Conservation (phyloP, 2,113 vertebrate genomes). For the Manacus vitellinus region DNA sequence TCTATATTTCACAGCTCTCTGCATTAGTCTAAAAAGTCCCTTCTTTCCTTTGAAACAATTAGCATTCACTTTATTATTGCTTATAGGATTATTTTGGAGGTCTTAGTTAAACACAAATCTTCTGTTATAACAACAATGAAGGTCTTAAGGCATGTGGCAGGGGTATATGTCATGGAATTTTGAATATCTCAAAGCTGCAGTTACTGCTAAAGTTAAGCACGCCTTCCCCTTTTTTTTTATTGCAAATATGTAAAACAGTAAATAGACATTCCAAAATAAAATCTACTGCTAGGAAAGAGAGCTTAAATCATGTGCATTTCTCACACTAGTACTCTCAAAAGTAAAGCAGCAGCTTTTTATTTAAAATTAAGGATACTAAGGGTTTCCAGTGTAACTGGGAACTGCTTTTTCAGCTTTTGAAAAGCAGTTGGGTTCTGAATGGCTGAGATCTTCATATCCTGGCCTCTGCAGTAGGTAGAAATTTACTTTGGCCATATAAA, state of each 20-base stretch:
- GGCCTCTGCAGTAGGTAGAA: slow-evolving; percentile 80
- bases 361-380: neutral
- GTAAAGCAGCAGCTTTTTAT: slow-evolving; percentile 1
- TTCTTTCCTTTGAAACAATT: neutral
- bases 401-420: slow-evolving; percentile 46
- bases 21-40: neutral
- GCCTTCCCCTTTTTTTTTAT: neutral
- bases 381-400: neutral
- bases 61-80: neutral
- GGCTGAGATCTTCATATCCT: slow-evolving; percentile 54
- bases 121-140: neutral
- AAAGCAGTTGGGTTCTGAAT: slow-evolving; percentile 51
- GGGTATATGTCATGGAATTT: neutral
- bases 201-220: neutral
- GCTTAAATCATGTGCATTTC: neutral
- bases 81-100: neutral
- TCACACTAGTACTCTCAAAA: neutral
- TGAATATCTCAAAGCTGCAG: neutral
- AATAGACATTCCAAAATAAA: neutral
- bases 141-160: neutral
- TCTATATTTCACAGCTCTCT: neutral
- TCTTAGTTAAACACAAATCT: neutral
- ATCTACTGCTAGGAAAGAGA: neutral
- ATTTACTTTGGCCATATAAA: slow-evolving; percentile 85
- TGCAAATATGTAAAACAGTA: neutral